Evolutionary conservation across 2,888 invertebrate genomes (phyloP), one percentile per base, ranked within the genome.

Genomic region (Diogma glabrata): DNA sequence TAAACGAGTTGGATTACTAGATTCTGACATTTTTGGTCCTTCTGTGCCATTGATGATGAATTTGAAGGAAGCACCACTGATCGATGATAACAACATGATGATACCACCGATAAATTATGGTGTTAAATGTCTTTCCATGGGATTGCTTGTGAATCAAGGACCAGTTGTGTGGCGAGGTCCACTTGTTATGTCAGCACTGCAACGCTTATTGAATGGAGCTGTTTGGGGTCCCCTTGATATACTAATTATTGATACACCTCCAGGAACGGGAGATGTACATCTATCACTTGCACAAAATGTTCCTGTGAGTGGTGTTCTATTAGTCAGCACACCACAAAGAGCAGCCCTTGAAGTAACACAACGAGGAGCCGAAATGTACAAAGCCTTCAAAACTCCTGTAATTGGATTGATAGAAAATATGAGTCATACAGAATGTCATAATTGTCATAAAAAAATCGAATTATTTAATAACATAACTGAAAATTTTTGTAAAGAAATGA

Each of bases 91-190:
- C 48, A 81, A 92, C 61, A 73, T 84, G 16, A 92, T 96, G 78
- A 79, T 87, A 63, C 95, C 95, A 0, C 73, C 92, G 5, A 70
- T 84, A 17, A 95, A 96, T 71, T 93, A 88, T 73, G 92, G 91
- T 50, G 78, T 96, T 3, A 92, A 94, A 78, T 95, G 94, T 62
- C 88, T 96, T 84, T 96, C 95, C 3, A 94, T 96, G 88, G 95
- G 94, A 3, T 83, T 94, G 64, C 70, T 96, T 17, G 84, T 92
- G 2, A 82, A 89, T 53, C 82, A 82, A 55, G 79, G 86, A 8
- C 87, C 96, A 0, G 82, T 94, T 9, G 84, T 96, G 24, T 97
- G 96, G 96, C 78, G 96, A 56, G 96, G 96, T 0, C 77, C 94
- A 17, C 88, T 96, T 84, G 94, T 96, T 49, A 96, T 95, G 94